These are phyloP conservation scores for Andrena cerasifolii DNA, from an alignment of 1,140 invertebrate species.

Conservation along the genomic window DNA sequence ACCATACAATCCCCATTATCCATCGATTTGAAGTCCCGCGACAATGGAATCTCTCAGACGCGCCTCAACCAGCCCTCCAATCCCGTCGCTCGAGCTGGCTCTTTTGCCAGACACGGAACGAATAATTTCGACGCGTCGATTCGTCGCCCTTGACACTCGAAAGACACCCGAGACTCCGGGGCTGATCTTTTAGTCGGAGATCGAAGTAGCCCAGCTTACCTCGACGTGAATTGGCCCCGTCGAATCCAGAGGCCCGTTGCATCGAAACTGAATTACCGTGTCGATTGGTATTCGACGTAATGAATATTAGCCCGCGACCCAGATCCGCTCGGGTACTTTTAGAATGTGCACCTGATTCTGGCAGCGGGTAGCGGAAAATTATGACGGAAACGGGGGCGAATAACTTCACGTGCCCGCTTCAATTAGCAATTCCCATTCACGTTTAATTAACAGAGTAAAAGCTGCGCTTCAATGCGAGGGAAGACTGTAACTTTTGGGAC, in stretches of 20 bases:
- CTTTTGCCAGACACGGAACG: constrained; percentile 60
- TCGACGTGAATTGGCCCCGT: not conserved
- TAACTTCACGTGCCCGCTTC: not conserved
- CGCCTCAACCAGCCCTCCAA: constrained; percentile 45
- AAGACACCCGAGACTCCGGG: constrained; percentile 10
- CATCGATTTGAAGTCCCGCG: constrained; percentile 70
- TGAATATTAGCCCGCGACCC: no score
- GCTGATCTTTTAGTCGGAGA: not conserved
- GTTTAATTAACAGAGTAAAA: constrained; percentile 9
- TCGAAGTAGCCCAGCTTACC: not conserved
- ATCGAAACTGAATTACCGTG: not conserved
- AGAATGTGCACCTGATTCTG: no score
- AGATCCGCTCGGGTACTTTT: no score
- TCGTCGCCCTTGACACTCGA: constrained; percentile 51
- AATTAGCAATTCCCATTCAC: not conserved
- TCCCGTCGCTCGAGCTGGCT: constrained; percentile 55
- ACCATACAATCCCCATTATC: constrained; percentile 76
- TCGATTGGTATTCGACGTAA: not conserved
- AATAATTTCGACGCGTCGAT: constrained; percentile 64
- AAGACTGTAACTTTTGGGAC: not conserved
- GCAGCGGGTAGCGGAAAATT: no score
- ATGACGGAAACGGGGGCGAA: not conserved
- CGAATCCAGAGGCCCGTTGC: not conserved
- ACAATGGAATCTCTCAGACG: constrained; percentile 71
- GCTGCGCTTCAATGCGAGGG: not conserved